Evolutionary conservation across 1,140 invertebrate species (phyloP).

Genomic region (Daktulosphaira vitifoliae): DNA sequence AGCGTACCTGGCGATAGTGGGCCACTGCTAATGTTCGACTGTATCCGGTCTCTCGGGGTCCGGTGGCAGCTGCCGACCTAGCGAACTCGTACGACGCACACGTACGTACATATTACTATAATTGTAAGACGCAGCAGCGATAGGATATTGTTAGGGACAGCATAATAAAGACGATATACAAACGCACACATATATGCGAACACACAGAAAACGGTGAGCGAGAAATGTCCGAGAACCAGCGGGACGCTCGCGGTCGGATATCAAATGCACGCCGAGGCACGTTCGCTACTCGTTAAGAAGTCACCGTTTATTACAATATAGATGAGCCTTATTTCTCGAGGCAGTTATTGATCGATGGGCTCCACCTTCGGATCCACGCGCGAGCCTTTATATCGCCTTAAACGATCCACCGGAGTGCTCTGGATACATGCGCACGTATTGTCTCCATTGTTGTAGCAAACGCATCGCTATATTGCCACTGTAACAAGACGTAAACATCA

Average conservation of each 20-base stretch:
- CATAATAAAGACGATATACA: too few relatives aligned
- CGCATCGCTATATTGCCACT: not conserved
- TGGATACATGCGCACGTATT: too few relatives aligned
- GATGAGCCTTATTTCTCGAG: not conserved
- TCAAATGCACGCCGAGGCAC: slow-evolving; percentile 1
- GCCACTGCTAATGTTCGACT: too few relatives aligned
- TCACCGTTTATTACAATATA: slow-evolving; percentile 1
- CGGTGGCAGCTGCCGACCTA: too few relatives aligned
- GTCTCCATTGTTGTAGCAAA: not conserved
- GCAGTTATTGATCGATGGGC: slow-evolving; percentile 7
- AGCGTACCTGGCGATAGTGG: too few relatives aligned
- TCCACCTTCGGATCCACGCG: not conserved
- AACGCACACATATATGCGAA: too few relatives aligned
- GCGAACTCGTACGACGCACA: too few relatives aligned
- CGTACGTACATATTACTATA: too few relatives aligned
- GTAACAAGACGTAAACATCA: slow-evolving; percentile 32
- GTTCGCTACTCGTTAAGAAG: slow-evolving; percentile 27
- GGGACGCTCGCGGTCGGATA: slow-evolving; percentile 4
- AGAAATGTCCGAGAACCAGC: slow-evolving; percentile 3
- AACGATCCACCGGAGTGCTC: not conserved
- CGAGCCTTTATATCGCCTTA: not conserved
- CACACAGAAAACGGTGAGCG: too few relatives aligned
- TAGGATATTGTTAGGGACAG: too few relatives aligned
- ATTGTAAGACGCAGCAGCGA: too few relatives aligned
- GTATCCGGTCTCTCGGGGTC: too few relatives aligned